Conservation (phyloP, 2,888 invertebrate genomes). For the Augiades crinisus region DNA sequence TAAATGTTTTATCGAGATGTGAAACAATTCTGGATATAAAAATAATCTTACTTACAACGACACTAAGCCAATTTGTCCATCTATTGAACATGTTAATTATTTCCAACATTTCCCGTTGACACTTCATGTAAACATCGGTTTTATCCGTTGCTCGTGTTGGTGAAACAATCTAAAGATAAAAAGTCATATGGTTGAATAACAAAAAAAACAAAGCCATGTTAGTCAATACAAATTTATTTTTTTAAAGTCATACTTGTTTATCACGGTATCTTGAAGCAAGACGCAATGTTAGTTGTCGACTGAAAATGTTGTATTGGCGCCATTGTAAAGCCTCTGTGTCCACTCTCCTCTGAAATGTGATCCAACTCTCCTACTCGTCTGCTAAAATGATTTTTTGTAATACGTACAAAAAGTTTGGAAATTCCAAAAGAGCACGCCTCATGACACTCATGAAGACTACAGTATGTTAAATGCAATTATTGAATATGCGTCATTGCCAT, state of each 20-base stretch:
- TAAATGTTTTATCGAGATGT: not conserved
- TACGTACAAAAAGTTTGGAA: too few relatives aligned
- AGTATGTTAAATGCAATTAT: too few relatives aligned
- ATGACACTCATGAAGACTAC: not conserved
- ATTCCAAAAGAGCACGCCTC: too few relatives aligned
- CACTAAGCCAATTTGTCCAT: constrained; percentile 67
- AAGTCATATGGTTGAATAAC: not conserved
- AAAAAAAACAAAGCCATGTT: not conserved
- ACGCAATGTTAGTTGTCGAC: constrained; percentile 53
- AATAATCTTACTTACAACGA: constrained; percentile 47
- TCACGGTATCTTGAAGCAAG: constrained; percentile 56
- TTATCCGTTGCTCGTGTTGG: constrained; percentile 52
- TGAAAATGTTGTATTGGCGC: constrained; percentile 68
- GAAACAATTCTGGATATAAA: not conserved
- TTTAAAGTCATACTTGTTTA: constrained; percentile 47
- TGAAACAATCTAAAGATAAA: constrained; percentile 52
- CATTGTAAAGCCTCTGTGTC: constrained; percentile 62
- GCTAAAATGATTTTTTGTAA: too few relatives aligned
- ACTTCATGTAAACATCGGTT: constrained; percentile 51
- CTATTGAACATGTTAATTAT: constrained; percentile 63
- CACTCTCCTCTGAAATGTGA: constrained; percentile 49
- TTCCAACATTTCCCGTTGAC: constrained; percentile 59
- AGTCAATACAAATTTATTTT: not conserved
- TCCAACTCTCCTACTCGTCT: constrained; percentile 49
- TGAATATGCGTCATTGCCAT: too few relatives aligned